Evolutionary conservation across 2,797 vertebrate species (phyloP), one percentile per base, ranked within the genome.

Genomic region (Myiotriccus ornatus): DNA sequence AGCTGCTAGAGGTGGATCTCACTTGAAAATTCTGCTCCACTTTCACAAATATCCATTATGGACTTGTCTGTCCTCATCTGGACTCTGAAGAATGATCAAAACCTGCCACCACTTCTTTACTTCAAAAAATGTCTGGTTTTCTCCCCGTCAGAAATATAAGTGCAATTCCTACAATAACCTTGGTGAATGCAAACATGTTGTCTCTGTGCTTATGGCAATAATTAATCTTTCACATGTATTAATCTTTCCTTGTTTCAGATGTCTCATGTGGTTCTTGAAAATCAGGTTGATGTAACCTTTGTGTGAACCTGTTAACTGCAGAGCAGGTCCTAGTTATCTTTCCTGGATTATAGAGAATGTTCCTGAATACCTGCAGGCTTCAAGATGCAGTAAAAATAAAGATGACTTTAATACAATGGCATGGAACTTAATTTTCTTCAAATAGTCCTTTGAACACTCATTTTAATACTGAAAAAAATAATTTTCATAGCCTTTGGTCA

Each of bases 391-490:
- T 94, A 88, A 93, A 94, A 95, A 35, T 89, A 77, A 82, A 85
- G 56, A 84, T 65, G 21, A 43, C 77, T 74, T 37, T 84, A 90
- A 81, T 81, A 79, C 85, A 79, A 59, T 79, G 35, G 32, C 37
- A 70, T 20, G 9, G 41, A 93, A 80, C 73, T 79, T 93, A 73
- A 84, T 91, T 96, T 96, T 88, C 92, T 91, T 84, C 68, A 78
- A 86, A 86, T 43, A 70, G 41, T 94, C 44, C 34, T 92, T 93
- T 77, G 47, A 84, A 81, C 9, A 25, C 52, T 76, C 6, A 0
- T 76, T 91, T 90, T 79, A 93, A 84, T 93, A 79, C 52, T 70
- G 64, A 82, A 88, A 93, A 55, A 78, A 71, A 14, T 68, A 69
- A 84, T 85, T 95, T 91, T 86, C 14, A 1, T 90, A 73, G 73